Conservation (phyloP, 2,888 invertebrate species). For the Enoplolaimus lenunculus region DNA sequence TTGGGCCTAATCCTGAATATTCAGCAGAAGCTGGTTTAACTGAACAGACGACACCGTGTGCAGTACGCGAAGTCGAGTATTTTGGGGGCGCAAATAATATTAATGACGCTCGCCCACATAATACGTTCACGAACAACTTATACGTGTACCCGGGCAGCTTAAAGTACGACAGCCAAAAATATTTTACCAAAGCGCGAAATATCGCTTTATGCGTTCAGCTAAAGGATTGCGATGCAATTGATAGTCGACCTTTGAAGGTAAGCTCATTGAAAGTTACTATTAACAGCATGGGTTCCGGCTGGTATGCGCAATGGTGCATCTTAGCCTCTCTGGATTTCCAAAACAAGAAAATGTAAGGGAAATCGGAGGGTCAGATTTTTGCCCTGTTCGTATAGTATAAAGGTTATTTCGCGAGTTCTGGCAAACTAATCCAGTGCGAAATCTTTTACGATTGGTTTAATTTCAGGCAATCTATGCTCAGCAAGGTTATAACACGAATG, state of each 20-base stretch:
- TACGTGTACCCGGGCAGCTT: conserved; percentile 76
- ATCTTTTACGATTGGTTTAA: too few species aligned
- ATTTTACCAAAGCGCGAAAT: conserved; percentile 75
- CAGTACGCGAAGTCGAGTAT: not conserved
- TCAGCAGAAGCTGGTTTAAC: not conserved
- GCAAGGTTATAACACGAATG: conserved; percentile 43
- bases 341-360: too few species aligned
- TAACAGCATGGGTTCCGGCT: too few species aligned
- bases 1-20: too few species aligned
- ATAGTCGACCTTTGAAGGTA: conserved; percentile 59
- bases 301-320: too few species aligned
- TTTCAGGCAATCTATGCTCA: conserved; percentile 59
- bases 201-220: conserved; percentile 78
- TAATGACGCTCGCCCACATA: conserved; percentile 62
- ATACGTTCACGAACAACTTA: conserved; percentile 70
- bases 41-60: not conserved
- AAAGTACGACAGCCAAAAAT: conserved; percentile 76
- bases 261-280: too few species aligned
- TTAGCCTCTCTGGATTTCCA: too few species aligned
- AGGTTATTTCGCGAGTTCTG: too few species aligned
- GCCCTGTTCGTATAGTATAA: too few species aligned
- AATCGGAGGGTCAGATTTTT: too few species aligned
- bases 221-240: conserved; percentile 62
- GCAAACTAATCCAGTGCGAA: too few species aligned
- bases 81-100: not conserved